These are phyloP conservation scores for Prunella himalayana DNA, from an alignment of 2,113 vertebrate species.

Conservation along the genomic window DNA sequence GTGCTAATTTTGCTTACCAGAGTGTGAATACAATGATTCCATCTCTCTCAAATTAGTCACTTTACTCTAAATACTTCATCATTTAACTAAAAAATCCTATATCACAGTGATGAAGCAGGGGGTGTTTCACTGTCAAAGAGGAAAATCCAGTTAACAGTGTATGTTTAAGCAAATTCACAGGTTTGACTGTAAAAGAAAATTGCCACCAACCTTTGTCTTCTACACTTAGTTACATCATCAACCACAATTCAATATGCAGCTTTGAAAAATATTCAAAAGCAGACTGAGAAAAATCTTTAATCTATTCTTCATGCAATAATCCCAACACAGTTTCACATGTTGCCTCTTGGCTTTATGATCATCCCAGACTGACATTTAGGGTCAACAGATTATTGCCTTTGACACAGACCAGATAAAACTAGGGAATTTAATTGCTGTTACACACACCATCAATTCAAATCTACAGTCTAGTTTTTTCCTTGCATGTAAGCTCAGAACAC, in stretches of 20 bases:
- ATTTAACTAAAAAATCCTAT: background rate
- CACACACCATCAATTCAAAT: background rate
- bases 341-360: background rate
- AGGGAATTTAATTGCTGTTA: background rate
- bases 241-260: background rate
- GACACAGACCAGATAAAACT: background rate
- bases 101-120: background rate
- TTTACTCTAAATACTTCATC: background rate
- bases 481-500: rapidly evolving
- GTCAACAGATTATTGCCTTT: background rate
- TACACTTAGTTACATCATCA: background rate
- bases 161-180: background rate
- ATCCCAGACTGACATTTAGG: rapidly evolving
- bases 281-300: background rate
- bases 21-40: background rate
- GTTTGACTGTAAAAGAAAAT: background rate
- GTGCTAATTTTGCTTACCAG: background rate
- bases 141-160: background rate
- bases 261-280: background rate
- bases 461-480: background rate
- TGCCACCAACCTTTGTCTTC: background rate
- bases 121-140: background rate
- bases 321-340: rapidly evolving
- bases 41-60: background rate
- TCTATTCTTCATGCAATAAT: background rate